Base-by-base conservation (phyloP, 2,113 vertebrate species). In the Cyanistes caeruleus region DNA sequence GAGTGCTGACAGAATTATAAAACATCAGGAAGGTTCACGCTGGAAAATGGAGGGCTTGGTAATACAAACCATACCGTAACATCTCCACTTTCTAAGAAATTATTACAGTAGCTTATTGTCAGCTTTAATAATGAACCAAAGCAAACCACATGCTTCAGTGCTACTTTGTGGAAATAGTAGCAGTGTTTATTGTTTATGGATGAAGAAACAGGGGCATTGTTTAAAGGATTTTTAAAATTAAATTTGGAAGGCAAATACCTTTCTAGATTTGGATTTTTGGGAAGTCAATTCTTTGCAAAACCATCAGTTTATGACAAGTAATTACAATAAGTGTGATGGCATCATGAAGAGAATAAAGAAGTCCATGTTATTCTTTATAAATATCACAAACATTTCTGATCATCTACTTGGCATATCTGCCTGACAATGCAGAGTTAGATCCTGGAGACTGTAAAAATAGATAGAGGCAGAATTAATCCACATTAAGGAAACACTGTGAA, bases 1-100 rank as follows among this genome's bases (percentile, higher is more conserved):
- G 87, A 83, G 74, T 85, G 65, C 41, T 77, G 95, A 79, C 33
- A 85, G 78, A 84, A 89, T 76, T 14, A 43, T 15, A 43, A 33
- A 62, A 39, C 56, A 89, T 94, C 79, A 93, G 90, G 69, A 89
- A 85, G 69, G 87, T 85, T 96, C 80, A 93, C 5, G 25, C 22
- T 96, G 85, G 87, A 89, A 95, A 97, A 81, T 6, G 6, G 94
- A 97, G 78, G 77, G 90, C 49, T 90, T 88, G 63, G 63, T 92
- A 93, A 93, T 89, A 95, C 62, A 97, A 97, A 96, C 46, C 28
- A 48, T 90, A 88, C 84, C 56, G 87, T 79, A 90, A 88, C 89
- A 95, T 86, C 62, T 63, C 25, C 46, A 31, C 30, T 97, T 97
- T 94, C 87, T 91, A 91, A 94, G 92, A 96, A 96, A 94, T 96